phyloP scores from a whole-genome alignment of 2,888 invertebrate species.

The Lycia hirtaria region DNA sequence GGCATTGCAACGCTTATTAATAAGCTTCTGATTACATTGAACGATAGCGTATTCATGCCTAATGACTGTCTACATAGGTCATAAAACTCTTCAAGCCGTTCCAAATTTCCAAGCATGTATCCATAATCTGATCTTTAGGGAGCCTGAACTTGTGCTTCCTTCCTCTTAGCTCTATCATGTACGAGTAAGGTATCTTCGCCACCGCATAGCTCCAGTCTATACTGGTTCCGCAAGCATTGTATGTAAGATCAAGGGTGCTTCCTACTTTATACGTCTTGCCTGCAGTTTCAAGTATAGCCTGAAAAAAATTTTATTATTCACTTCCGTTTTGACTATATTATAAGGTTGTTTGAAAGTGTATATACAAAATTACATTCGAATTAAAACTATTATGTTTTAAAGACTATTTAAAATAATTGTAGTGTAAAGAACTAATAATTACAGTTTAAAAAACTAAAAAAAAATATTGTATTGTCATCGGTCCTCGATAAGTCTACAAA shows the following conservation, averaged over 20 bases:
- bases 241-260: constrained; percentile 75
- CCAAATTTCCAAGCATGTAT: constrained; percentile 70
- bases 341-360: too few species aligned
- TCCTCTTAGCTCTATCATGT: constrained; percentile 75
- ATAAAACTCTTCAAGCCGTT: constrained; percentile 67
- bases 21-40: background rate
- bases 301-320: too few species aligned
- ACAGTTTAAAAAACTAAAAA: too few species aligned
- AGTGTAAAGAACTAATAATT: too few species aligned
- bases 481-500: too few species aligned
- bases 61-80: constrained; percentile 64
- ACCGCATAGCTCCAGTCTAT: constrained; percentile 77
- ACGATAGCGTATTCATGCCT: background rate
- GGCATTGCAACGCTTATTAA: background rate
- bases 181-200: constrained; percentile 77
- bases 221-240: constrained; percentile 76
- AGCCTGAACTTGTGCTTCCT: constrained; percentile 67
- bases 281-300: constrained; percentile 72
- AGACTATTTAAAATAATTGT: too few species aligned
- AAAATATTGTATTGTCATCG: too few species aligned
- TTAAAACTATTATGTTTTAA: too few species aligned
- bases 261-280: constrained; percentile 77
- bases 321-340: too few species aligned
- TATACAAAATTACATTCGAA: too few species aligned
- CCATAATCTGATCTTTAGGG: constrained; percentile 70